Evolutionary conservation across 2,888 invertebrate genomes (phyloP).

Genomic region (Bursaphelenchus okinawaensis): DNA sequence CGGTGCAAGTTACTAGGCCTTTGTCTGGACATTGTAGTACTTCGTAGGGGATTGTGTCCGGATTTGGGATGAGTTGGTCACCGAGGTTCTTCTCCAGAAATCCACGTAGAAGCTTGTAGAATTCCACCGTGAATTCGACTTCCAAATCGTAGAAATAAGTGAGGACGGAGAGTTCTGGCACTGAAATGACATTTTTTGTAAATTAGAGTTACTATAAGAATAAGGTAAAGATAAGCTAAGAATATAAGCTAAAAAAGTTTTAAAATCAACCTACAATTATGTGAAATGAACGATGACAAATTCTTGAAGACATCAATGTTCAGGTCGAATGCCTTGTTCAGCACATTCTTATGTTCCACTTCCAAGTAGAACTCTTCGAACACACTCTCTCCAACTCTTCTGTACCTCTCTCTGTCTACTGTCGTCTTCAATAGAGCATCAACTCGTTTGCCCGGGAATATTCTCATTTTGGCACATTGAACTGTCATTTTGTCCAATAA

Average conservation of each 20-base stretch:
- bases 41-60: slow-evolving; percentile 52
- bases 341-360: slow-evolving; percentile 28
- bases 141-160: slow-evolving; percentile 34
- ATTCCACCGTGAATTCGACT: slow-evolving; percentile 39
- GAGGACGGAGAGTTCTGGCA: slow-evolving; percentile 43
- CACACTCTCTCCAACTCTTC: slow-evolving; percentile 27
- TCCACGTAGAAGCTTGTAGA: slow-evolving; percentile 45
- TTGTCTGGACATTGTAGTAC: slow-evolving; percentile 41
- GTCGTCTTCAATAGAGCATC: not conserved
- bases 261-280: slow-evolving; percentile 29
- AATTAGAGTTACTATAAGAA: too few species aligned
- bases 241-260: not conserved
- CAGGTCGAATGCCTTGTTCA: slow-evolving; percentile 34
- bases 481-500: slow-evolving; percentile 38
- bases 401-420: not conserved
- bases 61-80: slow-evolving; percentile 56
- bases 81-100: slow-evolving; percentile 62
- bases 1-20: slow-evolving; percentile 27
- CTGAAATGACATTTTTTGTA: too few species aligned
- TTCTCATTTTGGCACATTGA: slow-evolving; percentile 15
- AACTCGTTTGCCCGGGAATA: not conserved
- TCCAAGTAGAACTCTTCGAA: slow-evolving; percentile 34
- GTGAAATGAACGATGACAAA: slow-evolving; percentile 39
- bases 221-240: not conserved
- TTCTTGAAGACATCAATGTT: slow-evolving; percentile 39